Evolutionary conservation across 2,888 invertebrate genomes (phyloP), one percentile per base, ranked within the genome.

Genomic region (Dynastes grantii): DNA sequence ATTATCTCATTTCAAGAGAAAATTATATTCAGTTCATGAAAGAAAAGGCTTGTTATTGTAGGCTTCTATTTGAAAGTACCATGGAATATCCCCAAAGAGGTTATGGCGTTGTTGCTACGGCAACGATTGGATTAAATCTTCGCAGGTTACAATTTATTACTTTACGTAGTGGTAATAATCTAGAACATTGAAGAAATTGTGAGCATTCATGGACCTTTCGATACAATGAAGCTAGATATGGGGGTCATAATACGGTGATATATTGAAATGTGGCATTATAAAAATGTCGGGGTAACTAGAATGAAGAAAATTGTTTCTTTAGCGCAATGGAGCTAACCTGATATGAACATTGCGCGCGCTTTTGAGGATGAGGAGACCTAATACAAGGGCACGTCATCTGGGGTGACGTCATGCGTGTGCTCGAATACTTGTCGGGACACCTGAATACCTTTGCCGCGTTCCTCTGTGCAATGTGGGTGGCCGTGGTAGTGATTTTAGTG

Each of bases 401-500:
- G 85, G 85, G 86, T 87, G 87, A 87, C 87, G 88, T 85, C 87
- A 88, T 88, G 88, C 87, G 87, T 87, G 86, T 86, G 85, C 83
- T 85, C 84, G 84, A 83, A 82, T 84, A 84, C 84, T 82, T 82
- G 81, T 80, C 84, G 83, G 85, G 85, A 85, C 86, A 85, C 83
- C 84, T 85, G 82, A 84, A 85, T 85, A 86, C 85, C 85, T 85
- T 86, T 83, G 84, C 81, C 83, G 85, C 85, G 84, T 85, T 86
- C 81, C 84, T 86, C 83, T 85, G 86, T 80, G 85, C 86, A 71
- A 85, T 87, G 86, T 85, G 89, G 89, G 90, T 91, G 90, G 90
- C 91, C 89, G 90, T 92, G 83, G 87, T 89, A 87, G 90, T 91
- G 89, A 90, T 91, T 88, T 90, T 92, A 88, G 89, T 90, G 86